Base-by-base conservation (phyloP, 2,888 invertebrate species). In the Drosophila melanosoma region DNA sequence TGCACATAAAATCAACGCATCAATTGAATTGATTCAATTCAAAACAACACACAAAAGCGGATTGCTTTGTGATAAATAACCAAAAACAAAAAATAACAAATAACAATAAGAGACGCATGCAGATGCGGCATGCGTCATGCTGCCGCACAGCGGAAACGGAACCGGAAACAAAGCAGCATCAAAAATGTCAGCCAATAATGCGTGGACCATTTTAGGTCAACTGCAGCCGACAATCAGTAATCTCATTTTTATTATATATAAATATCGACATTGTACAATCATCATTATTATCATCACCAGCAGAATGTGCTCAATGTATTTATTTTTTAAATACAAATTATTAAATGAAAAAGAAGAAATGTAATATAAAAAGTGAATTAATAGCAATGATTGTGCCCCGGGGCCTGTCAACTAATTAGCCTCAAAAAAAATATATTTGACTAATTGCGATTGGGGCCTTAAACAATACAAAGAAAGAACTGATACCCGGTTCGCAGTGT, bases 151-250 rank as follows among this genome's bases (percentile, higher is more conserved):
- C 87, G 84, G 84, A 84, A 86, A 81, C 87, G 83, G 83, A 83
- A 83, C 75, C 83, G 84, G 84, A 84, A 87, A 84, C 84, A 84
- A 84, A 84, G 71, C 84, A 74, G 74, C 82, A 76, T 78, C 76
- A 74, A 68, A 78, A 76, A 80, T 80, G 71, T 57, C 79, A 40
- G 63, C 69, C 75, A 53, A 74, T 78, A 74, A 62, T 67, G 61
- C 70, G 51, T 23, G 26, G 33, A 23, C 60, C 6, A 32, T 35
- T 59, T 61, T 45, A 42, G 59, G 58, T 59, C 69, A 64, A n/a
- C 38, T 67, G 54, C 32, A 68, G 69, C 60, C 40, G 78, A 63
- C 38, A 74, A 66, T 62, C 78, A 67, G 74, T 63, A 63, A 63
- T 73, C 54, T 57, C 70, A 65, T 49, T 26, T 60, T 60, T 51